Conservation (phyloP, 2,113 vertebrate genomes). For the Psilopsiagon aurifrons region DNA sequence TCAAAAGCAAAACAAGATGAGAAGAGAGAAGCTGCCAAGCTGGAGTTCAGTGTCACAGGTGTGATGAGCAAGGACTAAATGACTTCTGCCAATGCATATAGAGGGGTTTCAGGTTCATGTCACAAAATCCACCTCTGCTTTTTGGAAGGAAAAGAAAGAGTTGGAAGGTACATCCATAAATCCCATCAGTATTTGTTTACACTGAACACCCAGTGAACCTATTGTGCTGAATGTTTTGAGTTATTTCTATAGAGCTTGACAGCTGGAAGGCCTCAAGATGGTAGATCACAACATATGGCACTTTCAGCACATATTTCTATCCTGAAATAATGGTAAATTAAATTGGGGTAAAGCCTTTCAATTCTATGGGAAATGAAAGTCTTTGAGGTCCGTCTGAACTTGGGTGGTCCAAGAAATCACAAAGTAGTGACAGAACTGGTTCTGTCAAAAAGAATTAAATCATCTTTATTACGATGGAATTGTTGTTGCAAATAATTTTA, state of each 20-base stretch:
- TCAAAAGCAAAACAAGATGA: not conserved
- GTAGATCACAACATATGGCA: not conserved
- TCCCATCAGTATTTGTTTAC: not conserved
- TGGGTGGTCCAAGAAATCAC: not conserved
- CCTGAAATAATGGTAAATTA: not conserved
- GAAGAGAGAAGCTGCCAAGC: not conserved
- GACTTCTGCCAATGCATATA: not conserved
- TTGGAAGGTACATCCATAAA: not conserved
- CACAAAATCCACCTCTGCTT: not conserved
- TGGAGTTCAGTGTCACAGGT: not conserved
- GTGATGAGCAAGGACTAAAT: not conserved
- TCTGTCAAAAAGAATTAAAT: not conserved
- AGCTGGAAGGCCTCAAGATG: not conserved
- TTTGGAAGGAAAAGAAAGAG: not conserved
- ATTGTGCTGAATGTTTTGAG: not conserved
- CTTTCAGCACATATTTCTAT: not conserved
- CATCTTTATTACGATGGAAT: not conserved
- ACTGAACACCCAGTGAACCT: not conserved
- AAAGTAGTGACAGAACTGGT: not conserved
- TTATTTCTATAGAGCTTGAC: not conserved
- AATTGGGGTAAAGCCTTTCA: not conserved
- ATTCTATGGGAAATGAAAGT: not conserved
- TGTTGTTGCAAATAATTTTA: not conserved
- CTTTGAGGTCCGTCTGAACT: not conserved
- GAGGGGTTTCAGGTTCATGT: not conserved